Conservation (phyloP, 2,113 vertebrate species). For the Hoplias malabaricus region DNA sequence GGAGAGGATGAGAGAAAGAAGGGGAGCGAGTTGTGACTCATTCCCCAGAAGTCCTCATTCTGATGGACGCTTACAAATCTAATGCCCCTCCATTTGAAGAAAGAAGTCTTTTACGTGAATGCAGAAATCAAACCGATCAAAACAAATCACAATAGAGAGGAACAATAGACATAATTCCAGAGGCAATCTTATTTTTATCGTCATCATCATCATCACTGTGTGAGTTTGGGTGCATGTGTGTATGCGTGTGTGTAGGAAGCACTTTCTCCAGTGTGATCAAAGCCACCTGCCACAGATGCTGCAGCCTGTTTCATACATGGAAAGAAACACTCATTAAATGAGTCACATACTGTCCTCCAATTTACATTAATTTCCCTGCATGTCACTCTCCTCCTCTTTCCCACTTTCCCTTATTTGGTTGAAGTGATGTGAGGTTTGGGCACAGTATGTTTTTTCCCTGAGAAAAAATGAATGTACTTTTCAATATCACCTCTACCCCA, state of each 20-base stretch:
- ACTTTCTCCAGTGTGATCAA: neutral
- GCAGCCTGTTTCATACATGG: neutral
- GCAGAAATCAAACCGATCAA: neutral
- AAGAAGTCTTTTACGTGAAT: neutral
- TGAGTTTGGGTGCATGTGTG: too few species aligned
- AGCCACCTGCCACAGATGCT: neutral
- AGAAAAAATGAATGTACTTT: too few species aligned
- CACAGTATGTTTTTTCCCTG: too few species aligned
- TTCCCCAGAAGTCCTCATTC: neutral
- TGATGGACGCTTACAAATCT: neutral
- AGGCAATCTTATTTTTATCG: neutral
- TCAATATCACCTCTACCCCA: too few species aligned
- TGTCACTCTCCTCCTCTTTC: neutral
- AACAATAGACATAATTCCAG: neutral
- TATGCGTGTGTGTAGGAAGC: neutral
- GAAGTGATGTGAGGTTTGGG: too few species aligned
- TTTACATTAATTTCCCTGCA: neutral
- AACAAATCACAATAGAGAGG: neutral
- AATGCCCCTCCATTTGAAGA: neutral
- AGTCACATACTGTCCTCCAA: neutral
- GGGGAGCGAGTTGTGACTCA: neutral
- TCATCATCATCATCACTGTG: neutral
- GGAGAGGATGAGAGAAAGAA: neutral
- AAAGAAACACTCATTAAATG: neutral
- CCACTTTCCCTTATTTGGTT: neutral